phyloP scores from a whole-genome alignment of 2,797 vertebrate species.

The Sylvilagus floridanus region DNA sequence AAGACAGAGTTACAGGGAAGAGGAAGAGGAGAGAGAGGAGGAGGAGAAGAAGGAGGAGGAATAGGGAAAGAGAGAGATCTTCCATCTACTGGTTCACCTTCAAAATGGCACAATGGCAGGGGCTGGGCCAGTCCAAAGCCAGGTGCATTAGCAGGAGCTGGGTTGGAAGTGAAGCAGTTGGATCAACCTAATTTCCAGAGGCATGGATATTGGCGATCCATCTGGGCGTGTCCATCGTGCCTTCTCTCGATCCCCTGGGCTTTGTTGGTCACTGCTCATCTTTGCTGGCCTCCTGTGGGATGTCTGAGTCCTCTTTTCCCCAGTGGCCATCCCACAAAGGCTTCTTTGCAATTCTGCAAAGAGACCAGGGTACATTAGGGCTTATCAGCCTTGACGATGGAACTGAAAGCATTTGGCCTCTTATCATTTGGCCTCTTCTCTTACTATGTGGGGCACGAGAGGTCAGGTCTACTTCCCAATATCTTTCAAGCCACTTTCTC shows the following conservation, averaged over 20 bases:
- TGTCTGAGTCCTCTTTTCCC: background rate
- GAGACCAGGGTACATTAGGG: background rate
- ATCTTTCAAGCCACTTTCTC: background rate
- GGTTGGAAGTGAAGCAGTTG: no score
- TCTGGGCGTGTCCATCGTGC: background rate
- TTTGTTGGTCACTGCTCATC: no score
- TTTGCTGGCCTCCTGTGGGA: background rate
- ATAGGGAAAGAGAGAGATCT: no score
- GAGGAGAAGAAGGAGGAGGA: no score
- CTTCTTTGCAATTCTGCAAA: background rate
- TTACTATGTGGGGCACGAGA: background rate
- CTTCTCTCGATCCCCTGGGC: background rate
- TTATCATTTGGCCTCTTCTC: background rate
- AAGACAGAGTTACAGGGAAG: no score
- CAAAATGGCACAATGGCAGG: no score
- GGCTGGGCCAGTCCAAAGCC: no score
- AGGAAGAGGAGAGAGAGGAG: no score
- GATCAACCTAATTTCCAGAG: background rate
- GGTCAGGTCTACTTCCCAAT: background rate
- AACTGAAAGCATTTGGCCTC: background rate
- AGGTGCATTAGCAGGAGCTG: no score
- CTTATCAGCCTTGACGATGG: background rate
- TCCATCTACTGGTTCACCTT: no score
- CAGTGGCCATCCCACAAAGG: background rate
- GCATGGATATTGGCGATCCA: fast-evolving